A percentile compares a stretch with the other conserved stretches of the same genome.
phyloP scores from a whole-genome alignment of 2,797 vertebrate genomes.

The Diplodus puntazzo region DNA sequence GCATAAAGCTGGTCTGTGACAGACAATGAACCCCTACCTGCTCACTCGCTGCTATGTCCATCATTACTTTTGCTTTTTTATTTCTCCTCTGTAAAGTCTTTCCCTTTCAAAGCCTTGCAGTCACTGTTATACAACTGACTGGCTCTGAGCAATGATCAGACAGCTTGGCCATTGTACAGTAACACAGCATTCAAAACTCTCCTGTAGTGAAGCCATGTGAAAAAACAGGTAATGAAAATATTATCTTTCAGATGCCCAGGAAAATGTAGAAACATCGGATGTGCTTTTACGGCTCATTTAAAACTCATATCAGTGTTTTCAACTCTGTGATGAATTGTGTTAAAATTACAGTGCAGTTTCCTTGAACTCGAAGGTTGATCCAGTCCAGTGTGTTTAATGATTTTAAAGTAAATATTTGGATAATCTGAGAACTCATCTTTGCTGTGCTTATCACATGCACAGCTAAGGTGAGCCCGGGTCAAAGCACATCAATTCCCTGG shows the following conservation, averaged over 20 bases:
- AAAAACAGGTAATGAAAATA: conserved; percentile 55
- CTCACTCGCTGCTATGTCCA: neutral
- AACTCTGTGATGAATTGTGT: conserved; percentile 49
- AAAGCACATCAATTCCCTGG: neutral
- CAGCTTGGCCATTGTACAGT: conserved; percentile 25
- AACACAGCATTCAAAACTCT: conserved; percentile 21
- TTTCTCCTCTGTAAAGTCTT: neutral
- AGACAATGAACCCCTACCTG: neutral
- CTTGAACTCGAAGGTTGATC: conserved; percentile 26
- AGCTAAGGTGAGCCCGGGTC: conserved; percentile 31
- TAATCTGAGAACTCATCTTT: conserved; percentile 22
- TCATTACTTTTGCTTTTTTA: neutral
- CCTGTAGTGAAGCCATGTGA: conserved; percentile 38
- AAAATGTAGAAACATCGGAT: conserved; percentile 62
- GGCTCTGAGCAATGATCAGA: conserved; percentile 17
- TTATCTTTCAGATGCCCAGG: conserved; percentile 54
- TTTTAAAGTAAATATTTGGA: conserved; percentile 40
- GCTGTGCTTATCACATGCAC: neutral
- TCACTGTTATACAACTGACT: conserved; percentile 4
- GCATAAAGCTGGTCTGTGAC: conserved; percentile 5
- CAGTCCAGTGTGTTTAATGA: conserved; percentile 11
- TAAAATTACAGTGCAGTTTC: conserved; percentile 44
- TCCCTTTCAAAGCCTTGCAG: conserved; percentile 11
- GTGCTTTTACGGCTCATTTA: conserved; percentile 66
- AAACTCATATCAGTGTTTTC: conserved; percentile 62